Evolutionary conservation across 2,888 invertebrate genomes (phyloP).

Genomic region (Drosophila phalerata): DNA sequence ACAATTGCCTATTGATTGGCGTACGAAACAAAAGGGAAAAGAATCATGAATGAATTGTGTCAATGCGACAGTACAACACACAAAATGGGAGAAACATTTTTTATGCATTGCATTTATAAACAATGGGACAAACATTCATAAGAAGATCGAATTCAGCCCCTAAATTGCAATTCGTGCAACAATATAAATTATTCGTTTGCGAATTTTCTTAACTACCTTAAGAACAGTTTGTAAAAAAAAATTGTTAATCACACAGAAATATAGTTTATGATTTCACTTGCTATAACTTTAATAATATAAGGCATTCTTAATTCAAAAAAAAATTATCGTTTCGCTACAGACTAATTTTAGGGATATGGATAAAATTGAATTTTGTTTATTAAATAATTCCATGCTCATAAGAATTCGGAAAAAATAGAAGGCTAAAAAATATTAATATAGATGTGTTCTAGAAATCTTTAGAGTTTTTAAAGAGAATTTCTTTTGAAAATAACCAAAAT

Average conservation of each 20-base stretch:
- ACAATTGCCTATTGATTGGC: conserved; percentile 67
- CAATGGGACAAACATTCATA: conserved; percentile 2
- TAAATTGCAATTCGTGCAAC: not conserved
- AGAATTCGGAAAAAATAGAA: no score
- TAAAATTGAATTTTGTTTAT: no score
- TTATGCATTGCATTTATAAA: conserved; percentile 11
- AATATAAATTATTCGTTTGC: not conserved
- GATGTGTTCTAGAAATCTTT: no score
- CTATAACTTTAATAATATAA: not conserved
- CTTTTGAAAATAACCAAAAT: no score
- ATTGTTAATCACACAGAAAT: not conserved
- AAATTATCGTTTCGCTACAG: no score
- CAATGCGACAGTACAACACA: conserved; percentile 1
- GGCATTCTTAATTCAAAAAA: not conserved
- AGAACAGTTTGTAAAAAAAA: not conserved
- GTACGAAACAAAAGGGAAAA: conserved; percentile 9
- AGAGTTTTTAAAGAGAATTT: no score
- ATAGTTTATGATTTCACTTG: not conserved
- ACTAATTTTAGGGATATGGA: no score
- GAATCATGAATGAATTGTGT: conserved; percentile 14
- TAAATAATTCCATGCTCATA: no score
- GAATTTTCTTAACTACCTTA: not conserved
- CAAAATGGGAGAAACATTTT: not conserved
- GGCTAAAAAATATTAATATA: no score
- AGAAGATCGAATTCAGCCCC: not conserved